Evolutionary conservation across 2,888 invertebrate genomes (phyloP).

Genomic region (Salticus scenicus): DNA sequence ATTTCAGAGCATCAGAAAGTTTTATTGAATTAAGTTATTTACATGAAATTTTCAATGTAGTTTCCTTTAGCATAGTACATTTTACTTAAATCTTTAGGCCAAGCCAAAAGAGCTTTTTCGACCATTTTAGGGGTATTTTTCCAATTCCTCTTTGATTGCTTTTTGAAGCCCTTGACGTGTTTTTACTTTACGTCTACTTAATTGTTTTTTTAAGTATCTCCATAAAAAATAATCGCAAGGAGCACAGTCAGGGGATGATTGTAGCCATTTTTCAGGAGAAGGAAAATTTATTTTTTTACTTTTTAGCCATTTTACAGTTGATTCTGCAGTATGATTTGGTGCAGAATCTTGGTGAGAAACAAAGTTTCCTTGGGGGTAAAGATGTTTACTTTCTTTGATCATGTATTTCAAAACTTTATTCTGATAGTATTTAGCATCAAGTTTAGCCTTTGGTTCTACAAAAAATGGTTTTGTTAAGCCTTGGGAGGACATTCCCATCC

Average conservation of each 20-base stretch:
- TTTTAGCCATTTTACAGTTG: constrained; percentile 6
- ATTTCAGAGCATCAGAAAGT: too few species aligned
- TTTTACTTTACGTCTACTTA: not conserved
- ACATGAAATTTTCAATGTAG: too few species aligned
- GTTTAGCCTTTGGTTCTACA: constrained; percentile 28
- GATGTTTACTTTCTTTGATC: not conserved
- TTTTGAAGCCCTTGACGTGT: too few species aligned
- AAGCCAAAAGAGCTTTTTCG: not conserved
- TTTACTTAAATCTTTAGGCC: too few species aligned
- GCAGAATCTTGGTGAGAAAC: constrained; percentile 46
- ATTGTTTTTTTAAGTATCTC: not conserved
- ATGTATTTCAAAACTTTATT: too few species aligned
- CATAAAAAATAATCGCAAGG: constrained; percentile 32
- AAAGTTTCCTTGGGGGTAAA: constrained; percentile 23
- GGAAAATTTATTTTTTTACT: not conserved
- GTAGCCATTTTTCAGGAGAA: constrained; percentile 24
- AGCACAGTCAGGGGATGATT: constrained; percentile 34
- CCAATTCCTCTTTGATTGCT: too few species aligned
- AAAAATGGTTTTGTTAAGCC: constrained; percentile 29
- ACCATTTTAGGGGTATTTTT: not conserved
- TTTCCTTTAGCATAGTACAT: too few species aligned
- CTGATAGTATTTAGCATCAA: constrained; percentile 1
- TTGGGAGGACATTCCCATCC: constrained; percentile 4
- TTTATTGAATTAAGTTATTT: too few species aligned
- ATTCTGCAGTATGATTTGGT: constrained; percentile 6